A percentile compares a stretch with the other conserved stretches of the same genome.
Conservation (phyloP, 2,113 vertebrate genomes). For the Pristiophorus japonicus region DNA sequence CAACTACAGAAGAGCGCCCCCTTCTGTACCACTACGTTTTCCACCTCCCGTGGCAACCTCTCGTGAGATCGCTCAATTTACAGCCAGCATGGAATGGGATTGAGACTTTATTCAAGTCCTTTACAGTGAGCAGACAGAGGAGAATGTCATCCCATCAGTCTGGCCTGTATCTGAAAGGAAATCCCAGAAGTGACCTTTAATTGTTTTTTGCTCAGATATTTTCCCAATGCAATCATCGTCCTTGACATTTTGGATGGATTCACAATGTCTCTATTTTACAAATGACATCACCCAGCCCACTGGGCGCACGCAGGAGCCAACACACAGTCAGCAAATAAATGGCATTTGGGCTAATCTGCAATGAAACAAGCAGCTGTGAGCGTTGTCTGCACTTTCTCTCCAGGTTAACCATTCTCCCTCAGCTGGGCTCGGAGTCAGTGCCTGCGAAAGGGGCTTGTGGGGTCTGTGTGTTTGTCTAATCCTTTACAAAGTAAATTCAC, state of each 20-base stretch:
- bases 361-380: neutral
- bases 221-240: neutral
- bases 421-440: neutral
- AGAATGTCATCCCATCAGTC: neutral
- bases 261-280: neutral
- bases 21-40: neutral
- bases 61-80: neutral
- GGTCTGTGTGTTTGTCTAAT: neutral
- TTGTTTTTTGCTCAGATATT: neutral
- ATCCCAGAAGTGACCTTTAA: neutral
- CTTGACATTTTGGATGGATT: constrained; percentile 6
- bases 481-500: neutral
- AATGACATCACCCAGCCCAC: neutral
- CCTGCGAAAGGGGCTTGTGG: neutral
- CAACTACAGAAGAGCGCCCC: neutral
- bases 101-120: too few species aligned
- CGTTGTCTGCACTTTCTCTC: neutral
- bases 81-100: neutral
- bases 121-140: too few species aligned
- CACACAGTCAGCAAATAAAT: neutral
- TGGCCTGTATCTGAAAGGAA: neutral
- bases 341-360: constrained; percentile 14
- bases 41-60: neutral
- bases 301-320: neutral
- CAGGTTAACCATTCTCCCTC: neutral